Base-by-base conservation (phyloP, 2,888 invertebrate species). In the Tenodera sinensis region DNA sequence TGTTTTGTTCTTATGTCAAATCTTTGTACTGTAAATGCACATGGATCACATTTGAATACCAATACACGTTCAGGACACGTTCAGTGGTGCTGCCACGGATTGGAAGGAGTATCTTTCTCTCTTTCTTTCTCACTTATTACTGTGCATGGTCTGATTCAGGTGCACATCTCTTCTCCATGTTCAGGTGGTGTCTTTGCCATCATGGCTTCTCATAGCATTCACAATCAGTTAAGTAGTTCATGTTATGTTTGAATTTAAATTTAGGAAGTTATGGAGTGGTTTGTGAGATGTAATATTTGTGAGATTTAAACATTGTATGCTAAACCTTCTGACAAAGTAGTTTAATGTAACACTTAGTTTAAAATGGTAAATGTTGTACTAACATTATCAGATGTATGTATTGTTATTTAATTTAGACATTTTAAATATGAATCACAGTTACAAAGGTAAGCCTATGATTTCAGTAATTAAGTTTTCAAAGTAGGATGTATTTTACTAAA, bases 41-140 rank as follows among this genome's bases (percentile, higher is more conserved):
- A 88, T 89, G 89, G 87, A 88, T 89, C 94, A 95, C 95, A 96
- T 96, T 96, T 96, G 96, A 96, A 96, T 96, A 96, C 96, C 96
- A 96, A 96, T 95, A 95, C 95, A 94, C 91, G 88, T 91, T 91
- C 90, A 89, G 88, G 84, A 90, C 93, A 93, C 93, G 88, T 90
- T 90, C 89, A 85, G 84, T 90, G 34, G 30, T n/a, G 82, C 82
- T 42, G n/a, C 42, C 87, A 90, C 81, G 88, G 89, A 90, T 90
- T 89, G 88, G 89, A 89, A 90, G 85, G 89, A 89, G 88, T 90
- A 89, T 90, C 90, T 90, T 87, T 90, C 30, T 90, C 89, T 90
- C 34, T 90, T 71, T 90, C 83, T 90, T 83, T 90, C 83, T 90
- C 89, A 89, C 85, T 90, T 84, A 84, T 87, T 90, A 87, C 27